phyloP scores from a whole-genome alignment of 2,888 invertebrate species.

The Spodoptera picta region DNA sequence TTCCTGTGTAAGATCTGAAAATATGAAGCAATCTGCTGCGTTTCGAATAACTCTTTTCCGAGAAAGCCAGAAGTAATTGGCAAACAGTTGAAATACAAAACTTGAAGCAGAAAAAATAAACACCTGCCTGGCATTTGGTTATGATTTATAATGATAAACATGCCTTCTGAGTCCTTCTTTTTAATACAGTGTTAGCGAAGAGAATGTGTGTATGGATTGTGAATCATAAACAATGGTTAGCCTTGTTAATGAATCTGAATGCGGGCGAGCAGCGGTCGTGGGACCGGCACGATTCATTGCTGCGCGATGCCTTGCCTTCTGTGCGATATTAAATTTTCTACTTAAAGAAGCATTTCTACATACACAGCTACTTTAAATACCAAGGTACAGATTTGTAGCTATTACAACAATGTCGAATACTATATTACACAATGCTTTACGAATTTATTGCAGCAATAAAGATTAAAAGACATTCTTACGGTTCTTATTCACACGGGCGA shows the following conservation, averaged over 20 bases:
- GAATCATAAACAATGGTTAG: slow-evolving; percentile 76
- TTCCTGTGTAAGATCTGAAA: slow-evolving; percentile 64
- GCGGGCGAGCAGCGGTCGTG: slow-evolving; percentile 69
- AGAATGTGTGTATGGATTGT: slow-evolving; percentile 65
- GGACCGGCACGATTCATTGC: slow-evolving; percentile 67
- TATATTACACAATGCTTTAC: slow-evolving; percentile 18
- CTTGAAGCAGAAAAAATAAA: slow-evolving; percentile 8
- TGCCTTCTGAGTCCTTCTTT: slow-evolving; percentile 40
- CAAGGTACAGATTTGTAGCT: slow-evolving; percentile 25
- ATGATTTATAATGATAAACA: slow-evolving; percentile 39
- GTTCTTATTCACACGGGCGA: slow-evolving; percentile 40
- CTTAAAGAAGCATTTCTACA: slow-evolving; percentile 42
- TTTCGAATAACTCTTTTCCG: slow-evolving; percentile 60
- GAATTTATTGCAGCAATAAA: slow-evolving; percentile 42
- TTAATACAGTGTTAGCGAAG: slow-evolving; percentile 52
- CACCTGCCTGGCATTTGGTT: slow-evolving; percentile 19
- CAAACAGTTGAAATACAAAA: slow-evolving; percentile 40
- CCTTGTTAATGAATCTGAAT: slow-evolving; percentile 84
- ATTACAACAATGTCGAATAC: slow-evolving; percentile 40
- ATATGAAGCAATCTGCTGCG: slow-evolving; percentile 63
- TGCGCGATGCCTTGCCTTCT: slow-evolving; percentile 52
- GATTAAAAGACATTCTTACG: slow-evolving; percentile 33
- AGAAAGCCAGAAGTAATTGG: slow-evolving; percentile 54
- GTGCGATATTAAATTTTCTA: slow-evolving; percentile 57
- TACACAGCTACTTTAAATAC: slow-evolving; percentile 28